Conservation (phyloP, 2,113 vertebrate species). For the Myotis yumanensis region DNA sequence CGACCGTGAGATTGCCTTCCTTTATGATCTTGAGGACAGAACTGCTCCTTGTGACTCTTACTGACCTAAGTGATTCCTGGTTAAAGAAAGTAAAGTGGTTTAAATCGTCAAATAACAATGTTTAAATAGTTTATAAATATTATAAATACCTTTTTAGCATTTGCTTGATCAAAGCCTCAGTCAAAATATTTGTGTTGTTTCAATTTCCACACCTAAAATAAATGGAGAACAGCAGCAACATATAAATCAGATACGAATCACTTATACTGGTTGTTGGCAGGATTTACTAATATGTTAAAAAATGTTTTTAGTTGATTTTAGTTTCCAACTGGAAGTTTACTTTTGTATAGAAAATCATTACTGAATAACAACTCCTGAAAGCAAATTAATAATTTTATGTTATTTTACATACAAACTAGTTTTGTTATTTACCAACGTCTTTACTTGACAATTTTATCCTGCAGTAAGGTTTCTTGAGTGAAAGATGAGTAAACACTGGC, state of each 20-base stretch:
- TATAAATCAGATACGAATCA: conserved; percentile 24
- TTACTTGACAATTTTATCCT: conserved; percentile 67
- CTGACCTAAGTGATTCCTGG: background rate
- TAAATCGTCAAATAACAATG: conserved; percentile 24
- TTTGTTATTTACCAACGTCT: conserved; percentile 40
- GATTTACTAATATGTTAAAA: conserved; percentile 14
- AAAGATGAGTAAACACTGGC: conserved; percentile 5
- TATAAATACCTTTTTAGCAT: conserved; percentile 71
- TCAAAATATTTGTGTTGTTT: conserved; percentile 51
- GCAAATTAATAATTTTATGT: conserved; percentile 39
- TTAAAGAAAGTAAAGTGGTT: conserved; percentile 52
- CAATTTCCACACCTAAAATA: conserved; percentile 73
- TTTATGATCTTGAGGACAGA: background rate
- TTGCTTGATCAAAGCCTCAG: conserved; percentile 70
- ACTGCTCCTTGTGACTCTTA: background rate
- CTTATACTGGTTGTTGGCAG: background rate
- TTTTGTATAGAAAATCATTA: conserved; percentile 43
- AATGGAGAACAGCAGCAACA: conserved; percentile 59
- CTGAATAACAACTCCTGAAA: conserved; percentile 42
- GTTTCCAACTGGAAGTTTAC: conserved; percentile 30
- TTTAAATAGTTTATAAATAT: conserved; percentile 47
- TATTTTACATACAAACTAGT: background rate
- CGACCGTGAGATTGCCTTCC: background rate
- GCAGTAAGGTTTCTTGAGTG: background rate
- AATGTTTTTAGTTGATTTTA: background rate